Base-by-base conservation (phyloP, 2,888 invertebrate genomes). In the Oxytorus armatus region DNA sequence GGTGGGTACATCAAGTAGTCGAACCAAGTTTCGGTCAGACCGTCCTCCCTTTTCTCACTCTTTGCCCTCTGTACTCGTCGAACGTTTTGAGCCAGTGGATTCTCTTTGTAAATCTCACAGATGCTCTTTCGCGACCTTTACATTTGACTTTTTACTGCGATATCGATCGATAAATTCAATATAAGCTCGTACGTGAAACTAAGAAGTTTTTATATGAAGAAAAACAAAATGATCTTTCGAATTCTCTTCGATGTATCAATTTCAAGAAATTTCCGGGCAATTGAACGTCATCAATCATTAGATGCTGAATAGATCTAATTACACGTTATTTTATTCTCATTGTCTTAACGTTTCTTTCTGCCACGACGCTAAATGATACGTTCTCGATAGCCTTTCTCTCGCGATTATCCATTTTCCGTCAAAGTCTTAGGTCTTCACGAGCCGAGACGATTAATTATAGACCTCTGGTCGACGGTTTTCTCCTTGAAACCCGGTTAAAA, bases 401-500 rank as follows among this genome's bases (percentile, higher is more conserved):
- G 25, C 25, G 42, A 68, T 75, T 68, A 59, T 77, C 44, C 69
- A 55, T 74, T 63, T 44, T 42, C 49, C 66, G 14, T 73, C 74
- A 70, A 51, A 33, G 68, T 68, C 49, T 59, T 39, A 47, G 44
- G 53, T 65, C 55, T 8, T 57, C 65, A n/a, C n/a, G n/a, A n/a
- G 61, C n/a, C 39, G 53, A 49, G 78, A 86, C 87, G 86, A 90
- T 90, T 90, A 90, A 89, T 90, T 88, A 88, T 84, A 39, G 61
- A 59, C 75, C 72, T 57, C 59, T 55, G 84, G 84, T 85, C 77
- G 65, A 65, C 36, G 63, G 51, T 68, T 49, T 72, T 70, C 49
- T 57, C 36, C 36, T 36, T 10, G 23, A 39, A 72, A 51, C 36
- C 33, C 14, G 57, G 81, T 85, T 85, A 88, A 86, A 89, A 87